A percentile compares a stretch with the other conserved stretches of the same genome.
These are phyloP conservation scores for Luperina nickerlii DNA, from an alignment of 2,888 invertebrate species.

Conservation along the genomic window DNA sequence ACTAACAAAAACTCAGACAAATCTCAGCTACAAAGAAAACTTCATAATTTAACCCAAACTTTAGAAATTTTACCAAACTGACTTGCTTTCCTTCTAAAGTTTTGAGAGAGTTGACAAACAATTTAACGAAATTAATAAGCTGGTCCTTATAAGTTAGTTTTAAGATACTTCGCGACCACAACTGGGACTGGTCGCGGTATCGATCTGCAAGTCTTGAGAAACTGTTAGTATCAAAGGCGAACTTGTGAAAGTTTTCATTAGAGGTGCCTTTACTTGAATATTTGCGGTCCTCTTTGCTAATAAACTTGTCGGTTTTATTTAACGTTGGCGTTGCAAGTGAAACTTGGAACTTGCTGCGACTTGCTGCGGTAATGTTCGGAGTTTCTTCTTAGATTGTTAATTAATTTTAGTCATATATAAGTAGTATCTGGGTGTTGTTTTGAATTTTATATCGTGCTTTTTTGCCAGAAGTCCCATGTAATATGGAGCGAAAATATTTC, in stretches of 20 bases:
- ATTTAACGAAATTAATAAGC: conserved; percentile 11
- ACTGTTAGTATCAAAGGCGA: conserved; percentile 48
- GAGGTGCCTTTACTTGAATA: conserved; percentile 24
- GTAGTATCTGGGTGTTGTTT: background rate
- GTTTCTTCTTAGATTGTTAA: background rate
- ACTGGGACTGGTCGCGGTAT: conserved; percentile 22
- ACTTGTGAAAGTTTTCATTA: conserved; percentile 40
- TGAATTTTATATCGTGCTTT: background rate
- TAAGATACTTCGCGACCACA: conserved; percentile 9
- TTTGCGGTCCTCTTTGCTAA: conserved; percentile 42
- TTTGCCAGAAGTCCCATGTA: background rate
- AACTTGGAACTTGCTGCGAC: conserved; percentile 14
- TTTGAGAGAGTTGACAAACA: background rate
- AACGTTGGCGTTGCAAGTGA: conserved; percentile 5
- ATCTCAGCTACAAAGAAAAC: background rate
- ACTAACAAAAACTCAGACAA: background rate
- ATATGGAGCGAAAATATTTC: background rate
- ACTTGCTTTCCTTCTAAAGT: background rate
- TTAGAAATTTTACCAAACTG: background rate
- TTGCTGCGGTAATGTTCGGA: conserved; percentile 3
- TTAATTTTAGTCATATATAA: background rate
- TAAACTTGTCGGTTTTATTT: conserved; percentile 48
- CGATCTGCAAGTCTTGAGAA: conserved; percentile 25
- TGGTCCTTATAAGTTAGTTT: conserved; percentile 5
- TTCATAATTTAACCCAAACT: background rate